Evolutionary conservation across 2,888 invertebrate genomes (phyloP), one percentile per base, ranked within the genome.

Genomic region (Chrysolina americana): DNA sequence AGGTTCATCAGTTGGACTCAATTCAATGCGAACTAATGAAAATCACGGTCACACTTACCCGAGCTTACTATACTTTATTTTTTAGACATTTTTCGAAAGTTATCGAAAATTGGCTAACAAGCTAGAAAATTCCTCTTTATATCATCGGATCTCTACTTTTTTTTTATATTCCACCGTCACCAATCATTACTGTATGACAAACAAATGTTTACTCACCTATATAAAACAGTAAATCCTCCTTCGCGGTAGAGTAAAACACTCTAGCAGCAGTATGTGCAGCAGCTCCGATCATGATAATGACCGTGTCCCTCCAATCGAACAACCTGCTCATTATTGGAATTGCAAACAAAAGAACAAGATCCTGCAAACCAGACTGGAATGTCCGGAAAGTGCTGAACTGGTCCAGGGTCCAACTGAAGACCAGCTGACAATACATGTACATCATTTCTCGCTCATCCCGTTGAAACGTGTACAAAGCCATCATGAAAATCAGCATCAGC

Each of bases 391-490:
- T 89, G 82, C 96, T 96, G 84, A 91, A 95, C 13, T 90, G 89
- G 0, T 89, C 88, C 0, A 93, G 89, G 63, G 91, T 90, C 96
- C 96, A 96, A 71, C 91, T 86, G 82, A 96, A 94, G 48, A 93
- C 92, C 47, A 91, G 89, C 68, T 92, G 91, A 0, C 95, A 93
- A 84, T 95, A 96, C 65, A 96, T 86, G 81, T 92, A 95, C 83
- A 93, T 90, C 84, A 94, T 93, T 21, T 92, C 92, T 78, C 92
- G 92, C 84, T 96, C 96, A 85, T 96, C 96, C 84, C 95, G 90
- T 86, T 95, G 95, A 85, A 95, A 95, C 65, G 95, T 94, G 82
- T 95, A 96, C 66, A 95, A 89, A 0, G 92, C 92, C 94, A 95
- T 95, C 19, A 93, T 91, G 11, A 93, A 82, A 13, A 96, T 90